These are phyloP conservation scores for Noctua fimbriata DNA, from an alignment of 2,888 invertebrate species.

Conservation along the genomic window DNA sequence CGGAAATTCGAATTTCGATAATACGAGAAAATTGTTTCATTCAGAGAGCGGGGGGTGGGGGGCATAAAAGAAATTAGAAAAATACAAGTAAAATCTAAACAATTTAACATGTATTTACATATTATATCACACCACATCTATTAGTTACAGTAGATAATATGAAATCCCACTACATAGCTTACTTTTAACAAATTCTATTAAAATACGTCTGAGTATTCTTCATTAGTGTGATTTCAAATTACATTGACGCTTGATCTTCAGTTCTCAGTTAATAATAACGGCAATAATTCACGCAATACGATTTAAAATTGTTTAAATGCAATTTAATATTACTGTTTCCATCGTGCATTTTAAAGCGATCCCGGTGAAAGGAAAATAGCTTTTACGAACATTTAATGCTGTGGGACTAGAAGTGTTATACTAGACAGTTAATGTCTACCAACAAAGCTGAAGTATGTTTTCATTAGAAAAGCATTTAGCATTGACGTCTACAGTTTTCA, in stretches of 20 bases:
- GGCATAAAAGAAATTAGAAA: not conserved
- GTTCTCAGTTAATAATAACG: not conserved
- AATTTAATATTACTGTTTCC: constrained; percentile 6
- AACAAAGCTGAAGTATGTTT: not conserved
- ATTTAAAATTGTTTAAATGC: constrained; percentile 11
- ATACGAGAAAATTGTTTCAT: not conserved
- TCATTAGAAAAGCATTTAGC: not conserved
- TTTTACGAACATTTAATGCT: not conserved
- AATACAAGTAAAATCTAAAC: not conserved
- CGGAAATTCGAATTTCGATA: not conserved
- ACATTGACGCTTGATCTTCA: constrained; percentile 2
- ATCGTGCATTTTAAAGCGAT: constrained; percentile 11
- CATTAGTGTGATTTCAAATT: not conserved
- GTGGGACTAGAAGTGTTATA: not conserved
- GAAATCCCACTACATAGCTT: not conserved
- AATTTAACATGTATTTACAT: not conserved
- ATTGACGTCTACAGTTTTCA: not conserved
- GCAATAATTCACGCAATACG: not conserved
- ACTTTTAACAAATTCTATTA: not conserved
- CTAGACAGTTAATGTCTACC: not conserved
- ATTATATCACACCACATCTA: not conserved
- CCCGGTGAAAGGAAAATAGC: constrained; percentile 7
- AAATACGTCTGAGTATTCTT: not conserved
- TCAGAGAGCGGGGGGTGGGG: too few species aligned
- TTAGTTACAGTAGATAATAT: not conserved